phyloP scores from a whole-genome alignment of 1,140 invertebrate species.

The Trichonephila clavata region DNA sequence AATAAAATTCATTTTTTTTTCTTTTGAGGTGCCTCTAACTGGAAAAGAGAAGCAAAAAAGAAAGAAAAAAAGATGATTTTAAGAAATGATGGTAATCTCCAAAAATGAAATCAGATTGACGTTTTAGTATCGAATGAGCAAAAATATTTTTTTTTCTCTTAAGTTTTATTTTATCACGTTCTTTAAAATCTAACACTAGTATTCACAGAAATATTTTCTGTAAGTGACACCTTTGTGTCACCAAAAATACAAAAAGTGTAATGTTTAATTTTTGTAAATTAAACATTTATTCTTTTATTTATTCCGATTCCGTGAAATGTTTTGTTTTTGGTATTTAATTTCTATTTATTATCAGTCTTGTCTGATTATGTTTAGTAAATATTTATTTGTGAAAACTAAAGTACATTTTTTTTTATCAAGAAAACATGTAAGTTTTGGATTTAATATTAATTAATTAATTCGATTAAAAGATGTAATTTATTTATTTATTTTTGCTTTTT shows the following conservation, averaged over 20 bases:
- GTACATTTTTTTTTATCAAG: too few species aligned
- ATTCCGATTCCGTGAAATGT: not conserved
- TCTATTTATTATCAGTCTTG: not conserved
- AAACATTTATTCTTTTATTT: too few species aligned
- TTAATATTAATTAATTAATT: too few species aligned
- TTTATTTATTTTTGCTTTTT: too few species aligned
- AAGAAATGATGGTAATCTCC: slow-evolving; percentile 30
- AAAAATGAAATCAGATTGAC: not conserved
- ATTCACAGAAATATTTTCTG: not conserved
- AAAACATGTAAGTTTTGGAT: too few species aligned
- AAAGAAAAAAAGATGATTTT: not conserved
- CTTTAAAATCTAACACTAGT: not conserved
- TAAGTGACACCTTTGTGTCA: not conserved
- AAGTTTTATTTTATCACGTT: not conserved
- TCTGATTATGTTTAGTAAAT: not conserved
- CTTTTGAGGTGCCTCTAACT: not conserved
- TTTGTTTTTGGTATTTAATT: not conserved
- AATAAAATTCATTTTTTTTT: slow-evolving; percentile 44
- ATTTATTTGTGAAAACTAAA: too few species aligned
- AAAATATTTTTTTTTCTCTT: not conserved
- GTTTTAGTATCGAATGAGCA: not conserved
- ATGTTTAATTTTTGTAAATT: too few species aligned
- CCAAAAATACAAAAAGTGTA: too few species aligned
- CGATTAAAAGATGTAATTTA: too few species aligned
- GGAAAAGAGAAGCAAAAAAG: not conserved